Percentiles rank a stretch among this genome's conserved stretches.
Evolutionary conservation across 1,140 invertebrate genomes (phyloP).

Genomic region (Drosophila ohnishii): DNA sequence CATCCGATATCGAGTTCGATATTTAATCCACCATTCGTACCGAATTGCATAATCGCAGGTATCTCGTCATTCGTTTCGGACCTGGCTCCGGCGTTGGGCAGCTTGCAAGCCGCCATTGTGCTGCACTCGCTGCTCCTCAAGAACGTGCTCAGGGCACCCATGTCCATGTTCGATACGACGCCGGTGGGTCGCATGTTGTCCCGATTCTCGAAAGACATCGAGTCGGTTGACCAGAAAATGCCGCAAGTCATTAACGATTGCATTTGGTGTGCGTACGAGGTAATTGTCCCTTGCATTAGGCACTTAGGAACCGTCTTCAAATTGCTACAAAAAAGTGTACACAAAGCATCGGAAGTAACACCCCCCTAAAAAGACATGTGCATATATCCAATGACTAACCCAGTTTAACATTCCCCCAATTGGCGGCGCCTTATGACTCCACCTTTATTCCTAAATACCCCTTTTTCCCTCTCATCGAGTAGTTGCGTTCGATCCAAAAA

Average conservation of each 20-base stretch:
- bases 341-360: constrained; percentile 16
- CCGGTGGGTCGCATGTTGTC: constrained; percentile 93
- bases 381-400: constrained; percentile 18
- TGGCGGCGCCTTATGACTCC: constrained; percentile 30
- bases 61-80: constrained; percentile 87
- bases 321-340: constrained; percentile 40
- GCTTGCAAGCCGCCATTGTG: constrained; percentile 88
- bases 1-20: constrained; percentile 1
- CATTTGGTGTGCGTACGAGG: constrained; percentile 91
- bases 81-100: constrained; percentile 88
- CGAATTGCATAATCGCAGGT: constrained; percentile 82
- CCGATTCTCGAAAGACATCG: constrained; percentile 92
- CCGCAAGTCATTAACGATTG: constrained; percentile 89
- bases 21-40: constrained; percentile 40
- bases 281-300: constrained; percentile 83
- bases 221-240: constrained; percentile 89
- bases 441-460: background rate
- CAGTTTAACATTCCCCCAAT: constrained; percentile 2
- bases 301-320: constrained; percentile 24
- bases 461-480: constrained; percentile 35
- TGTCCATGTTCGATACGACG: constrained; percentile 94
- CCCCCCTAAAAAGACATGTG: background rate
- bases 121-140: constrained; percentile 91
- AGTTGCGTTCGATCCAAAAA: constrained; percentile 45
- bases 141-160: constrained; percentile 89